phyloP scores from a whole-genome alignment of 1,140 invertebrate species.

The Drosophila tristis region DNA sequence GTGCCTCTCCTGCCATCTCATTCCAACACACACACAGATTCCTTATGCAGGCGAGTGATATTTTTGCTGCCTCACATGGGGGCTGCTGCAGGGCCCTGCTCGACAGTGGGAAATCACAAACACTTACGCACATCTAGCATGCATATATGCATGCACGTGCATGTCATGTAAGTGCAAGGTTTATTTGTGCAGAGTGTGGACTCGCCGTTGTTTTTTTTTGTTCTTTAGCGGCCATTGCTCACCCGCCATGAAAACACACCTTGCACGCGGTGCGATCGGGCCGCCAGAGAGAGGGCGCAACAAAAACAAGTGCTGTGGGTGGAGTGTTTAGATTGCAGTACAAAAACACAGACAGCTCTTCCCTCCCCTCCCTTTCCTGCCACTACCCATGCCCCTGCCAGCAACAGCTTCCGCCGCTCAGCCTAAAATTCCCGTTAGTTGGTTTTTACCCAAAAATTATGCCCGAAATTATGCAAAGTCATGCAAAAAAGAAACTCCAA shows the following conservation, averaged over 20 bases:
- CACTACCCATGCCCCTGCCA: too few relatives aligned
- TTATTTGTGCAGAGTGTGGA: too few relatives aligned
- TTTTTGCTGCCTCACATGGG: conserved; percentile 61
- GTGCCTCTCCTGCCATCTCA: background rate
- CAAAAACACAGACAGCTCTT: conserved; percentile 17
- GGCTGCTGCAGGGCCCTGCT: too few relatives aligned
- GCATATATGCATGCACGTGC: background rate
- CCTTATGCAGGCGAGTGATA: conserved; percentile 71
- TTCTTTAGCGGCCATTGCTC: too few relatives aligned
- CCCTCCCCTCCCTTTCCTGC: too few relatives aligned
- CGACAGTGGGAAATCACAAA: conserved; percentile 6
- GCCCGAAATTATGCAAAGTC: conserved; percentile 69
- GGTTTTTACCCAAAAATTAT: conserved; percentile 39
- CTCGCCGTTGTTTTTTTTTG: too few relatives aligned
- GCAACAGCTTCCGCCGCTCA: background rate
- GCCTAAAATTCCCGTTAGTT: conserved; percentile 25
- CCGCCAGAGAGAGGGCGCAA: too few relatives aligned
- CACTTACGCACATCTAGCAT: conserved; percentile 6
- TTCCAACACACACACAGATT: conserved; percentile 36
- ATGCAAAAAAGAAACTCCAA: conserved; percentile 37
- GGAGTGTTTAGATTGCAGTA: too few relatives aligned
- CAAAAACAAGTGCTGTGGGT: too few relatives aligned
- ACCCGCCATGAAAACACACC: too few relatives aligned
- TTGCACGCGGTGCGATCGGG: too few relatives aligned
- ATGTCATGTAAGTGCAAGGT: too few relatives aligned